These are phyloP conservation scores for Mechanitis messenoides DNA, from an alignment of 2,888 invertebrate species.

Conservation along the genomic window DNA sequence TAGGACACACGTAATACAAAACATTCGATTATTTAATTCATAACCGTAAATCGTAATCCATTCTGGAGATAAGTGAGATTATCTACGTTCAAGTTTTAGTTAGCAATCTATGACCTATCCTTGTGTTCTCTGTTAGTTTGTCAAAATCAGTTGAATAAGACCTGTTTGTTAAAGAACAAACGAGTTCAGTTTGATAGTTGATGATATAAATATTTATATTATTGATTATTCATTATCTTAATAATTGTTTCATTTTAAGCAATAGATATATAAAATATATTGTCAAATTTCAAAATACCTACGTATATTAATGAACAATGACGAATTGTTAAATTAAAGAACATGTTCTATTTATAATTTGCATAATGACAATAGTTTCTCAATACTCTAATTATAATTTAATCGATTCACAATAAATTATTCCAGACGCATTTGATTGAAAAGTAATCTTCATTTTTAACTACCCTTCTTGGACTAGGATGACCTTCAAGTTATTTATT, in stretches of 20 bases:
- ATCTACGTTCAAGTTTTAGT: too few relatives aligned
- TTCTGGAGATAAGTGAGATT: not conserved
- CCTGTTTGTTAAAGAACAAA: too few relatives aligned
- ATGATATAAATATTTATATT: slow-evolving; percentile 1
- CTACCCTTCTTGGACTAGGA: slow-evolving; percentile 22
- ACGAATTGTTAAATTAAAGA: not conserved
- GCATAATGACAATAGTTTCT: too few relatives aligned
- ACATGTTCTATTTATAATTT: too few relatives aligned
- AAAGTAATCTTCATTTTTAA: slow-evolving; percentile 12
- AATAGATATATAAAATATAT: not conserved
- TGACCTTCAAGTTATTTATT: slow-evolving; percentile 12
- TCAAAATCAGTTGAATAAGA: too few relatives aligned
- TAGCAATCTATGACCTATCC: too few relatives aligned
- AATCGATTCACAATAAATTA: too few relatives aligned
- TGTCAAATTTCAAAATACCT: not conserved
- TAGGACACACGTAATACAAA: slow-evolving; percentile 17
- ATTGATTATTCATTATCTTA: slow-evolving; percentile 1
- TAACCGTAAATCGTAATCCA: slow-evolving; percentile 13
- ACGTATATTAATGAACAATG: not conserved
- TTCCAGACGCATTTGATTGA: too few relatives aligned
- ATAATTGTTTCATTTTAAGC: not conserved
- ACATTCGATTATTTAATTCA: slow-evolving; percentile 22
- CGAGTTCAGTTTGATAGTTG: not conserved
- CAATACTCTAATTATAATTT: too few relatives aligned
- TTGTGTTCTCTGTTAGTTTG: too few relatives aligned